Evolutionary conservation across 2,888 invertebrate species (phyloP), one percentile per base, ranked within the genome.

Genomic region (Petrolisthes manimaculis): DNA sequence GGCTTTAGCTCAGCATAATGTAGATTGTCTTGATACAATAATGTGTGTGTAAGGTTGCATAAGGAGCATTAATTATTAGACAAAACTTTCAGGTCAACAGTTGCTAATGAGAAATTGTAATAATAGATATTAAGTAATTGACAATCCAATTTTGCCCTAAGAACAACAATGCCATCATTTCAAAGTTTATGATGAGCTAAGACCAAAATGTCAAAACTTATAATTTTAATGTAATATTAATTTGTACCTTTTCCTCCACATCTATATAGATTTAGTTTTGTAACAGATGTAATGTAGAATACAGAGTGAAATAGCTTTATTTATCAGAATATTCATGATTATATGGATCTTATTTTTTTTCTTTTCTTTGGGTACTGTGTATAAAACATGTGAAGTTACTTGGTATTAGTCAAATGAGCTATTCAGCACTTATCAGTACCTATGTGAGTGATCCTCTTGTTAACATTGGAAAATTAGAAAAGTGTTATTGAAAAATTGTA

Each of bases 211-310:
- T 24, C 53, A 37, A 21, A 24, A 79, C 53, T 51, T 74, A 18
- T 67, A 24, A 71, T 79, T 79, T 55, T 78, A 67, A 75, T 37
- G 37, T 37, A 71, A n/a, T 21, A 71, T 21, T 21, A n/a, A 82
- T 24, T 82, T 54, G 21, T 85, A 85, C 51, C 67, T n/a, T 67
- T 79, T 24, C 80, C 85, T 85, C 80, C 21, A 69, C 79, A 80
- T 53, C 69, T 56, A 85, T 71, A 85, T 67, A 85, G 75, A 75
- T 84, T 84, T 85, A 79, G 74, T 85, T 85, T 85, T 85, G 51
- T 85, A 85, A 85, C 53, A 55, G 67, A 71, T 51, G 61, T 55
- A 78, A 14, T 85, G 21, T 85, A 79, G 56, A 71, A 8, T 74
- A 80, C 37, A 77, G 51, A 61, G n/a, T 79, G 61, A 75, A 55